Evolutionary conservation across 2,113 vertebrate species (phyloP), one percentile per base, ranked within the genome.

Genomic region (Mola mola): DNA sequence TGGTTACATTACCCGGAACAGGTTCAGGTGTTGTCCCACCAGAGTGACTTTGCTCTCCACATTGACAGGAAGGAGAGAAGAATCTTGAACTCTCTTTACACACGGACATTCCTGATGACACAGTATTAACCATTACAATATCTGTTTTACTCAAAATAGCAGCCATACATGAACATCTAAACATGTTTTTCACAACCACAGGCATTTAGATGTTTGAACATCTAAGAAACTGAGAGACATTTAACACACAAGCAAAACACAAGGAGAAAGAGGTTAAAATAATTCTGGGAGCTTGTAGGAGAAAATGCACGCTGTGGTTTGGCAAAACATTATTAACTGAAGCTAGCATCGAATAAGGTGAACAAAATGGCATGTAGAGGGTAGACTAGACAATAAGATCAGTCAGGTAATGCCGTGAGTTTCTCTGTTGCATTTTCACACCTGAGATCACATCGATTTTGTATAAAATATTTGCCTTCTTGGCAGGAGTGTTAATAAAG

Each of bases 1-100:
- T 9, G 37, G 5, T 13, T 13, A 21, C 4, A 3, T 77, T 89
- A 97, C 97, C 95, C 95, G 93, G 40, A 95, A 95, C 49, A 96
- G 92, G 51, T 93, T 83, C 13, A 98, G 92, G 82, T 98, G 96
- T 61, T 87, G 92, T 65, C 94, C 97, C 22, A 94, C 73, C 62
- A 98, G 87, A 0, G 89, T 94, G 60, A 98, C 91, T 72, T 96
- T 94, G 29, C 91, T 92, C 0, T 92, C 91, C 70, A 96, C 93
- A 0, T 93, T 94, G 68, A 98, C 95, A 0, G 96, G 97, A 33
- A 97, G 84, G 16, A 97, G 85, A 0, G 88, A 75, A 13, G 94
- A 92, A 29, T 94, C 94, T 70, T 94, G 93, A 38, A 98, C 91
- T 17, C 81, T 84, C 47, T 95, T 92, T 74, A 98, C 94, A 41